Percentiles rank a stretch among this genome's conserved stretches.
Conservation (phyloP, 30 jellyfish, hydroid and myxozoan genomes). For the Aurelia sp. region DNA sequence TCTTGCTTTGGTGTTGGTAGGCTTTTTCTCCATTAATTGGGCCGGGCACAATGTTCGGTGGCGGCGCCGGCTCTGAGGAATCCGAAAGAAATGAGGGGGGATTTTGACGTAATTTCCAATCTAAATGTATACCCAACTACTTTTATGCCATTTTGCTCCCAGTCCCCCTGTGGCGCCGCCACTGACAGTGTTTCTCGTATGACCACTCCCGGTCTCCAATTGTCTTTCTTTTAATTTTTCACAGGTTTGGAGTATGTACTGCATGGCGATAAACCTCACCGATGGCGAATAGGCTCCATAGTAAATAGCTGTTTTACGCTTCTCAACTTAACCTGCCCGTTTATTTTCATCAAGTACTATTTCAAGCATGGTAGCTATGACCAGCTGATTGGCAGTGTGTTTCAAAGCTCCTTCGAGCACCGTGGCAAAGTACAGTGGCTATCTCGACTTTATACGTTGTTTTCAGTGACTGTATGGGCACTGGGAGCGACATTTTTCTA, state of each 20-base stretch:
- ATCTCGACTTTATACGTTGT: conserved; percentile 34
- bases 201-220: no score
- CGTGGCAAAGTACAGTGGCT: conserved; percentile 28
- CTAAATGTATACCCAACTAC: no score
- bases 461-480: conserved; percentile 59
- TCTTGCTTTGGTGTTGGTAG: no score
- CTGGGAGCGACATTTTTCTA: conserved; percentile 44
- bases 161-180: no score
- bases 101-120: no score
- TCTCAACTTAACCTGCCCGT: conserved; percentile 73
- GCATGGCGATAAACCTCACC: conserved; percentile 9
- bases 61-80: no score
- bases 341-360: conserved; percentile 61
- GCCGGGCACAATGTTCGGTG: no score
- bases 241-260: conserved; percentile 38
- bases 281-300: conserved; percentile 63
- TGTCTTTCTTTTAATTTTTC: background rate
- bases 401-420: conserved; percentile 67
- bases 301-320: conserved; percentile 72
- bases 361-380: conserved; percentile 72
- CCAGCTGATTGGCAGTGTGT: conserved; percentile 40
- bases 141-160: no score
- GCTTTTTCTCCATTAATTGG: no score
- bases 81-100: no score
- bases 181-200: no score